Evolutionary conservation across 2,888 invertebrate genomes (phyloP), one percentile per base, ranked within the genome.

Genomic region (Morpho deidamia): DNA sequence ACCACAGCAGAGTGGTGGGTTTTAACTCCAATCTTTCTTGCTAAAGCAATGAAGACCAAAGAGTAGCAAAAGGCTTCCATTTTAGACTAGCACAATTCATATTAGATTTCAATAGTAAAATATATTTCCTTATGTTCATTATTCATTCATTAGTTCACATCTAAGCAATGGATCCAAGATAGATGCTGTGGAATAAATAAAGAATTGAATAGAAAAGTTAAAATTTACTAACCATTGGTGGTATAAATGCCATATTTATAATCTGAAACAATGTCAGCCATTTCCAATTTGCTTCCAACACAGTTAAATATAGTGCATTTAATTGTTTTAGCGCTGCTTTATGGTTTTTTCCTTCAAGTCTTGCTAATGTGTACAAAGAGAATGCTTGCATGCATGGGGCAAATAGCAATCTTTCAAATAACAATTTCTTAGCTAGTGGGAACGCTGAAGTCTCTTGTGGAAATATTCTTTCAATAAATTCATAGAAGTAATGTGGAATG

Each of bases 401-500:
- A 78, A 93, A 95, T 11, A 95, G 71, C 10, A 95, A 71, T 70
- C 96, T 90, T 75, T 96, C 96, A 58, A 95, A 87, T 23, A 95
- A 58, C 56, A 96, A 84, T 67, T 93, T 92, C 68, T 92, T 92
- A 5, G 91, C 82, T 43, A 92, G 69, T 1, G 90, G 84, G 55
- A 90, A 90, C 49, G 91, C 87, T 8, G 91, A 86, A 14, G 91
- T 71, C 54, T 92, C 91, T 59, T 92, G 90, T 0, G 92, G 91
- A 54, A 94, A 91, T 35, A 92, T 63, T 48, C 83, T 81, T 61
- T 94, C 94, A 44, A 94, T 70, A 37, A 91, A 82, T 60, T 89
- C 85, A 70, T 95, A 95, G 76, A 96, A 95, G 70, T 92, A 95
- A 77, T 96, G 95, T 0, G 96, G 95, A 4, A 95, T 83, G 1